Base-by-base conservation (phyloP, 2,797 vertebrate genomes). In the Centroberyx gerrardi region DNA sequence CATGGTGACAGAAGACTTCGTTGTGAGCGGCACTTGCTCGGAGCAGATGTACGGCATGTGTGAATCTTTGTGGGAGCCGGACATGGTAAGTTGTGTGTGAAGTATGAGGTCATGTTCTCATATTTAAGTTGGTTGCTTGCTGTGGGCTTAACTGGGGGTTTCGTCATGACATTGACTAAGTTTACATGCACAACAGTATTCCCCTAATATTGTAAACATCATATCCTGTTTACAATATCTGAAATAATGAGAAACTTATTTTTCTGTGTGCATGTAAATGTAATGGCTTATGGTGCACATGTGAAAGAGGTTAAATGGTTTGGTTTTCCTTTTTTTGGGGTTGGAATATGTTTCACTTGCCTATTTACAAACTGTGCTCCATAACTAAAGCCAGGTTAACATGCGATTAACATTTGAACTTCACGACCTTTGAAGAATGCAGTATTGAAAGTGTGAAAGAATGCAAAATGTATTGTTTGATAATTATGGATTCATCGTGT, bases 11-110 rank as follows among this genome's bases (percentile, higher is more conserved):
- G 96, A 99, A 0, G 98, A 99, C 91, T 99, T 99, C 58, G 98
- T 99, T n/a, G 97, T 99, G 87, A 99, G 98, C 1, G 98, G 98
- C 17, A 99, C 98, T 44, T 99, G 98, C 82, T 95, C 98, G 0
- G 98, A 99, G 90, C 98, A 99, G 92, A 99, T 99, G 98, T 99
- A 99, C 0, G 98, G 98, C 66, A 99, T 99, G 98, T 99, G 98
- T 0, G 98, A 99, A 85, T 99, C 98, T 46, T 94, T 99, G 74
- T 99, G 98, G 98, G 97, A 98, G 89, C 97, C 97, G 0, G 90
- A 98, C 89, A 96, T 99, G 98, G 98, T 99, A 80, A 96, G 98
- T 82, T 29, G 17, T 13, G 27, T 60, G 49, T 60, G 10, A 64
- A 3, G 18, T 48, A 18, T 28, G 22, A 70, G 17, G 22, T 33